Conservation (phyloP, 1,140 invertebrate genomes). For the Druon quercuslanigerum region DNA sequence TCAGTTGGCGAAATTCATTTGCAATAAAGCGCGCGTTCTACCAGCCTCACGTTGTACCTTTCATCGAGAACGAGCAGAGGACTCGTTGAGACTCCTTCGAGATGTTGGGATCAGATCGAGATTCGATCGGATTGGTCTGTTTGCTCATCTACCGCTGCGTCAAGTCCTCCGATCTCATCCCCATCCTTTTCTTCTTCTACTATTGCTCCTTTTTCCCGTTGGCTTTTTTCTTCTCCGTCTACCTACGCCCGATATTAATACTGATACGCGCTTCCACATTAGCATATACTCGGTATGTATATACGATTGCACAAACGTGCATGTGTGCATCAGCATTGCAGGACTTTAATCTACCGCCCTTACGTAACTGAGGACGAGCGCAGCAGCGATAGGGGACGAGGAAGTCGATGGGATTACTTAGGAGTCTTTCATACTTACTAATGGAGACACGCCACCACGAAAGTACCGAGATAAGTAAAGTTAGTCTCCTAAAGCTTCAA, state of each 20-base stretch:
- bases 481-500: too few relatives aligned
- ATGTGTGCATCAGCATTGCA: slow-evolving; percentile 29
- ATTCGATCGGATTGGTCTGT: slow-evolving; percentile 56
- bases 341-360: slow-evolving; percentile 29
- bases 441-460: slow-evolving; percentile 13
- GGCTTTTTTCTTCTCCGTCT: slow-evolving; percentile 24
- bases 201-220: slow-evolving; percentile 35
- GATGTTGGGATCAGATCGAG: slow-evolving; percentile 35
- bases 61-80: slow-evolving; percentile 47
- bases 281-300: slow-evolving; percentile 52
- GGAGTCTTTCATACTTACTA: not conserved
- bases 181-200: slow-evolving; percentile 35
- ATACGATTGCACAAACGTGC: slow-evolving; percentile 40
- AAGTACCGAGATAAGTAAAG: not conserved
- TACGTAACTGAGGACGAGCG: slow-evolving; percentile 43
- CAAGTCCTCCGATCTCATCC: slow-evolving; percentile 39
- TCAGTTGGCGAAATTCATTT: slow-evolving; percentile 45
- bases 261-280: slow-evolving; percentile 59
- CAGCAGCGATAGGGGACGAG: slow-evolving; percentile 33
- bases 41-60: slow-evolving; percentile 46
- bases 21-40: slow-evolving; percentile 50
- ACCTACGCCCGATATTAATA: slow-evolving; percentile 61
- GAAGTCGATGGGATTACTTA: slow-evolving; percentile 31
- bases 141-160: slow-evolving; percentile 53
- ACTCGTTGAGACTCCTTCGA: slow-evolving; percentile 35